Percentiles rank a stretch among this genome's conserved stretches.
phyloP scores from a whole-genome alignment of 2,888 invertebrate genomes.

The Drosophila mettleri region DNA sequence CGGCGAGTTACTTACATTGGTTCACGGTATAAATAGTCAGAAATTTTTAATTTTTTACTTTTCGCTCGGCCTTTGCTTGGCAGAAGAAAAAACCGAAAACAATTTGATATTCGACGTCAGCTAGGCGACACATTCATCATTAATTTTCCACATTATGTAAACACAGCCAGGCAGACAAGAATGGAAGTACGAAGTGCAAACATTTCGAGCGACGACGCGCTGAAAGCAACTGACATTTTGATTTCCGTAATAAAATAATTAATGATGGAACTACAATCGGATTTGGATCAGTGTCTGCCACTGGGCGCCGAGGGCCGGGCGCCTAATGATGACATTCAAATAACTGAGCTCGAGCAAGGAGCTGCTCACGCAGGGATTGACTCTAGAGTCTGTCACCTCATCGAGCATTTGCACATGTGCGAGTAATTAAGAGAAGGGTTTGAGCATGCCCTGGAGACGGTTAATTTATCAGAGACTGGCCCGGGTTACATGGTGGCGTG shows the following conservation, averaged over 20 bases:
- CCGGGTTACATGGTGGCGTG: conserved; percentile 55
- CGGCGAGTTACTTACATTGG: background rate
- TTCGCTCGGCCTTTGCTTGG: conserved; percentile 31
- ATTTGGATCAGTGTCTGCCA: conserved; percentile 69
- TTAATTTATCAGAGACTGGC: conserved; percentile 63
- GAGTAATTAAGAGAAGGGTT: conserved; percentile 63
- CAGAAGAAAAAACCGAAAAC: conserved; percentile 4
- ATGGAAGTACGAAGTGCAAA: conserved; percentile 43
- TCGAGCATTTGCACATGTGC: conserved; percentile 34
- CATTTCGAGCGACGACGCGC: conserved; percentile 61
- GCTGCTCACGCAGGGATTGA: background rate
- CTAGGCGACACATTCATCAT: conserved; percentile 65
- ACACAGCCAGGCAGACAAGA: conserved; percentile 48
- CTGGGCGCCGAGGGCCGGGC: conserved; percentile 19
- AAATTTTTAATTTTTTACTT: conserved; percentile 69
- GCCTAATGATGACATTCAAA: conserved; percentile 80
- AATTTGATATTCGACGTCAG: conserved; percentile 41
- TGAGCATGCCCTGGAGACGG: conserved; percentile 49
- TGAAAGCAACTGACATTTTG: conserved; percentile 81
- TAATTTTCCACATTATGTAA: conserved; percentile 79
- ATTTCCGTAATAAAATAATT: conserved; percentile 82
- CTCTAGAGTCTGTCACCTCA: conserved; percentile 21
- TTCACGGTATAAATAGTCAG: background rate
- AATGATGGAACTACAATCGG: conserved; percentile 66
- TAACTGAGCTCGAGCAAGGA: conserved; percentile 34